These are phyloP conservation scores for Helicoverpa armigera DNA, from an alignment of 1,140 invertebrate species.

Conservation along the genomic window DNA sequence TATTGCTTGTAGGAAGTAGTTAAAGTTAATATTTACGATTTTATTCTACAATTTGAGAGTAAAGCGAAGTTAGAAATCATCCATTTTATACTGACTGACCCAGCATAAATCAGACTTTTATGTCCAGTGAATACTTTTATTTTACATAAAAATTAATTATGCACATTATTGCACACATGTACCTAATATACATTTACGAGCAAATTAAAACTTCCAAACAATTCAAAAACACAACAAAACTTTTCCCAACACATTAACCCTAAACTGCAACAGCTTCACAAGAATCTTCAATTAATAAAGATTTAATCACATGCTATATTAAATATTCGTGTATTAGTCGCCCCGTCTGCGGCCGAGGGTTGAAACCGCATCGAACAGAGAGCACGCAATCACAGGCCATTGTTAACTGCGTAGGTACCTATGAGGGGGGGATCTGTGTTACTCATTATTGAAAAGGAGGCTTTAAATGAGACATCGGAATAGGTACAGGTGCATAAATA, in stretches of 20 bases:
- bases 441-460: conserved; percentile 48
- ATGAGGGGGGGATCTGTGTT: conserved; percentile 23
- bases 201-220: neutral
- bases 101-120: too few relatives aligned
- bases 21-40: too few relatives aligned
- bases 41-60: too few relatives aligned
- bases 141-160: too few relatives aligned
- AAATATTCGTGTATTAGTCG: conserved; percentile 57
- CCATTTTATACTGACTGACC: too few relatives aligned
- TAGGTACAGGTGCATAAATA: conserved; percentile 6
- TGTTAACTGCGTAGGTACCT: conserved; percentile 58
- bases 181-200: too few relatives aligned
- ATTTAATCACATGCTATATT: conserved; percentile 58
- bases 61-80: too few relatives aligned
- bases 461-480: conserved; percentile 19
- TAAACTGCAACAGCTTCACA: conserved; percentile 2
- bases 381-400: conserved; percentile 70
- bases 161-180: too few relatives aligned
- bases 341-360: conserved; percentile 63
- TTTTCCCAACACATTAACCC: neutral
- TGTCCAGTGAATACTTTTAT: too few relatives aligned
- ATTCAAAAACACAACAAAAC: neutral
- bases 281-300: conserved; percentile 52
- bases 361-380: conserved; percentile 62
- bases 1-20: too few relatives aligned